Base-by-base conservation (phyloP, 1,140 invertebrate species). In the Temnothorax longispinosus region DNA sequence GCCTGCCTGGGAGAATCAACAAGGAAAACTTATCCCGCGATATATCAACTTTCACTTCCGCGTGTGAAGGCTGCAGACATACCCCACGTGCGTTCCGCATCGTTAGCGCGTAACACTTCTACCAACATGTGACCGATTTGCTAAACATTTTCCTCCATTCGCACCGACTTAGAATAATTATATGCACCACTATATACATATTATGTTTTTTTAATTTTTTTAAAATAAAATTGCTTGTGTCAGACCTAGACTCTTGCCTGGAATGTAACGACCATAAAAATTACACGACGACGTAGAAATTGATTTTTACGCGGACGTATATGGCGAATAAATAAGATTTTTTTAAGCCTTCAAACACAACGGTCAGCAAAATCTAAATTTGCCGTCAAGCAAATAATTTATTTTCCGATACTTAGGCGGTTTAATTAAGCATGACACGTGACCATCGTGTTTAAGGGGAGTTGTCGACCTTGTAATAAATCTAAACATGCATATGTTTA, bases 1-100 rank as follows among this genome's bases (percentile, higher is more conserved):
- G 47, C n/a, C 71, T 86, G 44, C n/a, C 71, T 86, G 62, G 13
- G 50, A 84, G 52, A 67, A 41, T 69, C 35, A n/a, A 38, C 41
- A 87, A 91, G 88, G 90, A 91, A 93, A 93, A 89, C 89, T 92
- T 93, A 92, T 93, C 89, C 89, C 85, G 56, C 77, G 60, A 87
- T 81, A 71, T 64, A 74, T 65, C 18, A 32, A 91, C 93, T 94
- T 94, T 94, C 93, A 92, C 93, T 94, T 94, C 92, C 93, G 91
- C 74, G 86, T 67, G 89, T 90, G 81, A 89, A 90, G 90, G 86
- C 87, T 86, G 76, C 27, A 27, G 27, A 86, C 90, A 90, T 87
- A 75, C 13, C 56, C 11, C 54, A 67, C 54, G 21, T 60, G 21
- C 76, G 82, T 90, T 88, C 87, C 86, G 85, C 90, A 80, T 89